Evolutionary conservation across 2,888 invertebrate genomes (phyloP), one percentile per base, ranked within the genome.

Genomic region (Holacanthella duospinosa): DNA sequence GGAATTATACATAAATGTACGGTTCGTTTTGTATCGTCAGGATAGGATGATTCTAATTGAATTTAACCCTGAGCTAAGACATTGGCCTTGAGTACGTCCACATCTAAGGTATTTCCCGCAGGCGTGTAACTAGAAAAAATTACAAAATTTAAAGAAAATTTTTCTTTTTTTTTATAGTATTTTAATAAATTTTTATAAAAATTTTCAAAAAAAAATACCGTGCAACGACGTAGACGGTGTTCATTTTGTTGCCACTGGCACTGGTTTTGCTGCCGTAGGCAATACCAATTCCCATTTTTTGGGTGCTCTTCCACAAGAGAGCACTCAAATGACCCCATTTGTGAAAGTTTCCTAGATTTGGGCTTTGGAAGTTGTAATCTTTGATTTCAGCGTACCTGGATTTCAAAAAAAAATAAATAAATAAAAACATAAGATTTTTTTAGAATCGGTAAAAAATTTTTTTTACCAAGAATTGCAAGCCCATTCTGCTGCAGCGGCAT

Each of bases 331-430:
- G 59, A 24, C 59, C 59, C 59, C 59, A 59, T 28, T 59, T 59
- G 59, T 43, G 48, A 36, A 21, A 44, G n/a, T 59, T 21, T 25
- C 25, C 21, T 9, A 36, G 21, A 21, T 43, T 43, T 19, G 59
- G 59, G 44, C 44, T 59, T 3, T 44, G 85, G 74, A 86, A 88
- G 27, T 82, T 81, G 75, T 84, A 86, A 44, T 85, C 82, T 73
- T 85, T 85, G 62, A 84, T 85, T 78, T 88, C 88, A 43, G 82
- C 83, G 76, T 89, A 89, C 89, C 48, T 48, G 21, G n/a, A n/a
- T n/a, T n/a, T n/a, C n/a, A n/a, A n/a, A n/a, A n/a, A n/a, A n/a
- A n/a, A n/a, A n/a, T n/a, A n/a, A n/a, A n/a, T n/a, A n/a, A n/a
- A n/a, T n/a, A n/a, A 21, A 48, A 9, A 4, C 36, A 36, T 9